A percentile compares a stretch with the other conserved stretches of the same genome.
Conservation (phyloP, 1,140 invertebrate species). For the Helicoverpa zea region DNA sequence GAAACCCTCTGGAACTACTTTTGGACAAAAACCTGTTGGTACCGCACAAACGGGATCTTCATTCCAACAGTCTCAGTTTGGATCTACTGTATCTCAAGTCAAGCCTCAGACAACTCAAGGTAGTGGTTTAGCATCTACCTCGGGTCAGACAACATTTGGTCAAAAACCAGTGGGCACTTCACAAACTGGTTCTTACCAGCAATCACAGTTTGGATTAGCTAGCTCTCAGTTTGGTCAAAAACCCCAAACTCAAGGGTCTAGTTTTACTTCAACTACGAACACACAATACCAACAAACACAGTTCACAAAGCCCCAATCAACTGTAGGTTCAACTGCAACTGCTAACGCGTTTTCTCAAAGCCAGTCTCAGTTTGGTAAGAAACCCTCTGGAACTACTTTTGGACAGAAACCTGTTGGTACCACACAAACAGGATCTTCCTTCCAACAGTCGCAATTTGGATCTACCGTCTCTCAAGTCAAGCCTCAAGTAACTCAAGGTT, state of each 20-base stretch:
- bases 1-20: too few species aligned
- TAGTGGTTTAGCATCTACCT: neutral
- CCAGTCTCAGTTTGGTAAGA: conserved; percentile 11
- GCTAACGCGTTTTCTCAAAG: neutral
- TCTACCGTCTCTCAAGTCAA: neutral
- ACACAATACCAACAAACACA: conserved; percentile 19
- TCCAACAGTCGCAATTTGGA: conserved; percentile 1
- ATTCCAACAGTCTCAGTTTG: conserved; percentile 8
- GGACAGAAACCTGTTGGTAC: neutral
- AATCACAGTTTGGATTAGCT: neutral
- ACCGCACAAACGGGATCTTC: neutral
- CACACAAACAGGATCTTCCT: neutral
- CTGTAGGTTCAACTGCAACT: neutral
- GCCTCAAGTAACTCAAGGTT: conserved; percentile 8
- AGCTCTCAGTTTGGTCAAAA: conserved; percentile 18
- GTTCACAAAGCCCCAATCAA: neutral
- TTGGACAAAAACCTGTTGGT: too few species aligned
- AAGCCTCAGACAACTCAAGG: conserved; percentile 4
- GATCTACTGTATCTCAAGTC: neutral
- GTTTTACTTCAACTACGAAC: neutral
- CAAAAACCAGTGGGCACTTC: neutral
- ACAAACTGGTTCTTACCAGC: neutral
- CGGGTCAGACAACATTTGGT: conserved; percentile 10
- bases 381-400: neutral
- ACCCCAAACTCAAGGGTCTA: neutral